Evolutionary conservation across 2,888 invertebrate species (phyloP), one percentile per base, ranked within the genome.

Genomic region (Diarsia brunnea): DNA sequence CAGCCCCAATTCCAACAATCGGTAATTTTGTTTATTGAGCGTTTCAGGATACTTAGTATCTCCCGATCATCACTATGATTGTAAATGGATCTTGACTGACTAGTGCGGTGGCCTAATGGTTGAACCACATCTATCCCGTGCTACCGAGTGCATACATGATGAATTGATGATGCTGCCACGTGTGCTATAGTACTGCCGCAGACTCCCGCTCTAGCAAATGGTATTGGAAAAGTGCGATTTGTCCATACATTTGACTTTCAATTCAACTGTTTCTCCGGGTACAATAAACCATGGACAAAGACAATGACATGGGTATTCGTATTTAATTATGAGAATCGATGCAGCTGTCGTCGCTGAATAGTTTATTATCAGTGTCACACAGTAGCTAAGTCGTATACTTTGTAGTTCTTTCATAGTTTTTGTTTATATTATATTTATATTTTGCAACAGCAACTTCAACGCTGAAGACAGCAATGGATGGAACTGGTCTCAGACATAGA

Each of bases 251-350:
- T 72, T 31, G 12, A 21, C 14, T 27, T 74, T 61, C 19, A 7
- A 47, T 63, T 72, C 7, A 45, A 45, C 19, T 11, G 19, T 61
- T 55, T 66, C 27, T n/a, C 3, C 24, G 27, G 24, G 55, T 53
- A 19, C 38, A 61, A 81, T 55, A 43, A 63, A 49, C 49, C 51
- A 45, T 27, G 19, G 19, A 55, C 53, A 49, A 61, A 43, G 63
- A 64, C 43, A 53, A 45, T 27, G 47, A 16, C 61, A 77, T 2
- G 49, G 14, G 4, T 27, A 64, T 75, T 24, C 51, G 55, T 78
- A 67, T 31, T 43, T 64, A 64, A 82, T 82, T 3, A 76, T 58
- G 78, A 58, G 77, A 77, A 83, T 64, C 21, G 67, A 58, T 43
- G 43, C 80, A 71, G 24, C 68, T 72, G 65, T 47, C 16, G 16